Conservation (phyloP, 2,888 invertebrate genomes). For the Sturmia bella region DNA sequence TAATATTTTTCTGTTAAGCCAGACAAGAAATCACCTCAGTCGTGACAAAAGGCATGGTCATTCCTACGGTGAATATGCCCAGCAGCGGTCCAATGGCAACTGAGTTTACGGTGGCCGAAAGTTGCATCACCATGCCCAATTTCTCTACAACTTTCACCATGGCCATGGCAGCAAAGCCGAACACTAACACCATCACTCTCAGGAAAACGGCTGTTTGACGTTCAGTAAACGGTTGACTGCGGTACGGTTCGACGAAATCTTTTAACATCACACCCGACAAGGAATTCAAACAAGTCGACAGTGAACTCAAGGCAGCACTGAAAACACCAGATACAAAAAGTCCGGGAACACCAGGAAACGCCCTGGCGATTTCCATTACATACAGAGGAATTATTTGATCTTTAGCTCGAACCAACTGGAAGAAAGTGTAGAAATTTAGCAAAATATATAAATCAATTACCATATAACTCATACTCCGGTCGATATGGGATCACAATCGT, state of each 20-base stretch:
- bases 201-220: constrained; percentile 84
- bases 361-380: constrained; percentile 90
- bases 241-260: constrained; percentile 88
- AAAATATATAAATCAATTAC: neutral
- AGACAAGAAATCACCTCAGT: constrained; percentile 81
- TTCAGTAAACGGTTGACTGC: constrained; percentile 83
- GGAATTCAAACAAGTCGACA: constrained; percentile 90
- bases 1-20: neutral
- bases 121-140: constrained; percentile 87
- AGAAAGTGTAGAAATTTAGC: neutral
- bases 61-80: constrained; percentile 87
- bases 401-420: constrained; percentile 87
- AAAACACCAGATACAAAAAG: constrained; percentile 94
- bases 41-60: constrained; percentile 85
- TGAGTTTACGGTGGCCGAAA: constrained; percentile 85
- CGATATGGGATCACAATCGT: constrained; percentile 89
- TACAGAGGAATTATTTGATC: constrained; percentile 91
- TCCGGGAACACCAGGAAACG: constrained; percentile 90
- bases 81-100: constrained; percentile 86
- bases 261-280: constrained; percentile 90
- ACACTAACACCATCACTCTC: constrained; percentile 85
- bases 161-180: constrained; percentile 86
- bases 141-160: constrained; percentile 87
- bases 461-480: constrained; percentile 86
- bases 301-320: constrained; percentile 92